phyloP scores from a whole-genome alignment of 2,888 invertebrate genomes.

The Epirrhoe alternata region DNA sequence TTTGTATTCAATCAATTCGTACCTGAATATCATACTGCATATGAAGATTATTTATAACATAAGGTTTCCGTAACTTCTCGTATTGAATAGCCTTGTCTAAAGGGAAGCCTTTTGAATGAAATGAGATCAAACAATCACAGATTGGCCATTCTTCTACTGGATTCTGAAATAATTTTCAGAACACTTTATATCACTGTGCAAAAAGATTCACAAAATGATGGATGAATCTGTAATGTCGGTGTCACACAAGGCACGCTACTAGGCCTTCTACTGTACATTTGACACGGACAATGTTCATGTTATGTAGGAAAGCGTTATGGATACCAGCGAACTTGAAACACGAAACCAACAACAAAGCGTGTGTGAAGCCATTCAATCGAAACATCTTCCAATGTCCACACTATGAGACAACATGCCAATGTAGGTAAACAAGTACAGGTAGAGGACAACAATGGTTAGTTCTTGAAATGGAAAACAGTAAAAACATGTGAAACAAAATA shows the following conservation, averaged over 20 bases:
- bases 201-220: slow-evolving; percentile 4
- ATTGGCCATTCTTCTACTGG: slow-evolving; percentile 99
- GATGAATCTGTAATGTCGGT: slow-evolving; percentile 15
- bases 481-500: slow-evolving; percentile 46
- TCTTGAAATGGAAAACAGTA: slow-evolving; percentile 31
- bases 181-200: slow-evolving; percentile 4
- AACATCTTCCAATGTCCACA: slow-evolving; percentile 44
- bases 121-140: slow-evolving; percentile 98
- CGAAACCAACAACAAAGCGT: slow-evolving; percentile 61
- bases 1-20: slow-evolving; percentile 44
- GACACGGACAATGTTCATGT: slow-evolving; percentile 27
- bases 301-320: slow-evolving; percentile 35
- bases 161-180: slow-evolving; percentile 83
- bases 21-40: slow-evolving; percentile 99
- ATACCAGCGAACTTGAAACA: slow-evolving; percentile 50
- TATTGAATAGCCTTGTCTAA: slow-evolving; percentile 99
- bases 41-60: slow-evolving; percentile 98
- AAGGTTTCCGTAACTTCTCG: slow-evolving; percentile 96
- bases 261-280: slow-evolving; percentile 31
- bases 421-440: slow-evolving; percentile 22
- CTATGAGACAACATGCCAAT: slow-evolving; percentile 19
- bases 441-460: slow-evolving; percentile 41
- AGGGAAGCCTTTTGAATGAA: slow-evolving; percentile 99
- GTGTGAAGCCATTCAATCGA: slow-evolving; percentile 61
- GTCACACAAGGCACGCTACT: slow-evolving; percentile 37